Percentiles rank a stretch among this genome's conserved stretches.
Conservation (phyloP, 2,888 invertebrate genomes). For the Scaptomyza tumidula region DNA sequence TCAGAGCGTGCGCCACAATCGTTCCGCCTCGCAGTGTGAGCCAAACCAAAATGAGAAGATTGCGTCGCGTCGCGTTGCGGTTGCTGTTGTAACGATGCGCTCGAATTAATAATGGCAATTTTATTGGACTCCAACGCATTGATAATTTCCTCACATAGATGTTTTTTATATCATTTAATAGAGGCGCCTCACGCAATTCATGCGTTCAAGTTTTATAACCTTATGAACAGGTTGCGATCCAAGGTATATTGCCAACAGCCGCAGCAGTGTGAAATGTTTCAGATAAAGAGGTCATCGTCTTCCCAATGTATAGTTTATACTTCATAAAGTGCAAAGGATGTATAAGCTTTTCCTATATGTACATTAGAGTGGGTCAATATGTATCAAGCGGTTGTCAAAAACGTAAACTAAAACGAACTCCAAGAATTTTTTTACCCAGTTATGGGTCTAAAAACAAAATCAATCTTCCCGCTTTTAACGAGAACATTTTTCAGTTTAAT, state of each 20-base stretch:
- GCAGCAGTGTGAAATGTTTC: slow-evolving; percentile 6
- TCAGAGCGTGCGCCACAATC: slow-evolving; percentile 33
- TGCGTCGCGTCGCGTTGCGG: not conserved
- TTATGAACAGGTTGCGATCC: slow-evolving; percentile 61
- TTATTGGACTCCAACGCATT: slow-evolving; percentile 81
- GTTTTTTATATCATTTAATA: slow-evolving; percentile 67
- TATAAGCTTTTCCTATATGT: no score
- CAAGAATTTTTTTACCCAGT: no score
- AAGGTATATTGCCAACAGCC: slow-evolving; percentile 18
- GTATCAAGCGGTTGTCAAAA: no score
- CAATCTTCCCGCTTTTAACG: no score
- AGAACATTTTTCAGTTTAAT: no score
- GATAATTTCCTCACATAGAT: slow-evolving; percentile 82
- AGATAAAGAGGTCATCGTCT: slow-evolving; percentile 19
- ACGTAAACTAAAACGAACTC: no score
- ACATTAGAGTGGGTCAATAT: no score
- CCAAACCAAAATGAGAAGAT: not conserved
- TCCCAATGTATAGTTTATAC: not conserved
- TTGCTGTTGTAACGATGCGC: slow-evolving; percentile 58
- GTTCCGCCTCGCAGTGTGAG: not conserved
- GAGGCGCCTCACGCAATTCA: slow-evolving; percentile 82
- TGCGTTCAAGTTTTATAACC: slow-evolving; percentile 78
- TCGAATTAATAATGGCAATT: slow-evolving; percentile 75
- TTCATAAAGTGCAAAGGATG: not conserved
- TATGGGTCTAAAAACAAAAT: no score